phyloP scores from a whole-genome alignment of 2,113 vertebrate species.

The Trichomycterus rosablanca region DNA sequence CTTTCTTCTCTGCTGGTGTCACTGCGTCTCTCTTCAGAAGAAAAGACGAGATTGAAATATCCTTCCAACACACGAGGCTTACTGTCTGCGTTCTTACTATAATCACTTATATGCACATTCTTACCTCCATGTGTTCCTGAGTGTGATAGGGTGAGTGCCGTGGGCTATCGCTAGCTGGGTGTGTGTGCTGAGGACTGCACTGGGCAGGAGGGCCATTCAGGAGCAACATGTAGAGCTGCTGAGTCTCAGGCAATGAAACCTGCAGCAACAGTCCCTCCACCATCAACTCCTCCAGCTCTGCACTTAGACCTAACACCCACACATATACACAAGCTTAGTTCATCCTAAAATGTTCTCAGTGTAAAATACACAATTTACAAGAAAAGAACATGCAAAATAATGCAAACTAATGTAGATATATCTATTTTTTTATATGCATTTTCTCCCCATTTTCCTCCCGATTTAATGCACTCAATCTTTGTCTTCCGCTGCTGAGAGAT shows the following conservation, averaged over 20 bases:
- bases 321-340: neutral
- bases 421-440: too few species aligned
- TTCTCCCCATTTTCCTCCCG: too few species aligned
- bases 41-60: neutral
- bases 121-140: slow-evolving; percentile 59
- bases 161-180: slow-evolving; percentile 53
- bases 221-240: slow-evolving; percentile 79
- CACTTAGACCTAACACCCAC: slow-evolving; percentile 70
- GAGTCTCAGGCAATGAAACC: slow-evolving; percentile 85
- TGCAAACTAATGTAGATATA: too few species aligned
- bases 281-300: slow-evolving; percentile 85
- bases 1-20: slow-evolving; percentile 73
- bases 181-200: slow-evolving; percentile 34
- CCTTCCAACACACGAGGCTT: neutral
- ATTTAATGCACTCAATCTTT: too few species aligned
- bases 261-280: slow-evolving; percentile 93
- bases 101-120: too few species aligned
- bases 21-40: slow-evolving; percentile 62
- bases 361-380: too few species aligned
- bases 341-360: too few species aligned
- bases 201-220: slow-evolving; percentile 67
- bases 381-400: too few species aligned
- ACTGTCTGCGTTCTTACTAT: too few species aligned
- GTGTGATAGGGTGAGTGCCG: slow-evolving; percentile 58
- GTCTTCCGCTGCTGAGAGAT: too few species aligned